Conservation (phyloP, 2,113 vertebrate species). For the Microtus pennsylvanicus region DNA sequence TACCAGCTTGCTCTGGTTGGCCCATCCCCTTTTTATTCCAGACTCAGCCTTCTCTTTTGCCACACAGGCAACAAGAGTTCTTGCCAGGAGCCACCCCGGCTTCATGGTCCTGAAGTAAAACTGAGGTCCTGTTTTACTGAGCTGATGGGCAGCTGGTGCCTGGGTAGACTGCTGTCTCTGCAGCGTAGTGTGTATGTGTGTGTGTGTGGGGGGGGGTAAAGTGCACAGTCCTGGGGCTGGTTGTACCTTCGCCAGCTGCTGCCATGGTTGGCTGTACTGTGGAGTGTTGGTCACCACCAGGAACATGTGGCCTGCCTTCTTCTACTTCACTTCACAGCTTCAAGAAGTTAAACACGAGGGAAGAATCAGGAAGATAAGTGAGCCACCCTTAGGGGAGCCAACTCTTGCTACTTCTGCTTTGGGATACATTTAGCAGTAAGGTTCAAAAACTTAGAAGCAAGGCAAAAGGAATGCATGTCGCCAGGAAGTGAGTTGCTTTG, state of each 20-base stretch:
- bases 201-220: too few species aligned
- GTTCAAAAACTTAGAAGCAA: neutral
- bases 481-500: neutral
- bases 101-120: neutral
- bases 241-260: neutral
- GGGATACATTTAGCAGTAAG: constrained; percentile 19
- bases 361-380: neutral
- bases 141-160: neutral
- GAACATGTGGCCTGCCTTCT: too few species aligned
- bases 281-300: neutral
- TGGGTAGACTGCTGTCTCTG: fast-evolving
- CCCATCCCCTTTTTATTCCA: neutral
- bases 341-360: neutral
- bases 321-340: neutral
- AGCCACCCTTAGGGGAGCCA: neutral
- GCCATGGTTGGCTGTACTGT: neutral
- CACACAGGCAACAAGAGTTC: neutral
- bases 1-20: neutral
- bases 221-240: neutral
- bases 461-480: neutral
- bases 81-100: neutral
- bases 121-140: neutral
- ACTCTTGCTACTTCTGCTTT: neutral
- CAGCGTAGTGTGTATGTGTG: too few species aligned
- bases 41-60: neutral